Percentiles rank a stretch among this genome's conserved stretches.
phyloP scores from a whole-genome alignment of 1,140 invertebrate species.

The Lasioglossum baleicum region DNA sequence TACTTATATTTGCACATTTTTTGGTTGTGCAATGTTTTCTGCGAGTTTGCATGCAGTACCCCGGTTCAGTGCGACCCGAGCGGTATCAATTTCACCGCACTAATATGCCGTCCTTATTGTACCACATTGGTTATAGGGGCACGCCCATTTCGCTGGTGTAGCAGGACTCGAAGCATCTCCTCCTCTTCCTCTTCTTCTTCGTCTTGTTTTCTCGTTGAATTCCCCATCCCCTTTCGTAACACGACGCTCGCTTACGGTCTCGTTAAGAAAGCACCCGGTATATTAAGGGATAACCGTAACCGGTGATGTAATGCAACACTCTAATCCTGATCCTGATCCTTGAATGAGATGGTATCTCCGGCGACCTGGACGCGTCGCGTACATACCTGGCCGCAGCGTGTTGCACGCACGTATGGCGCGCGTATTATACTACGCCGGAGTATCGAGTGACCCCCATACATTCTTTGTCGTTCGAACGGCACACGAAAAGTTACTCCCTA shows the following conservation, averaged over 20 bases:
- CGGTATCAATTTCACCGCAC: background rate
- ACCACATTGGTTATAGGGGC: background rate
- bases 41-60: background rate
- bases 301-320: conserved; percentile 75
- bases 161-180: background rate
- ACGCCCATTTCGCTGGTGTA: background rate
- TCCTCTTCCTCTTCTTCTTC: background rate
- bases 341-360: conserved; percentile 73
- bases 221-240: conserved; percentile 57
- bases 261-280: conserved; percentile 74
- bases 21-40: background rate
- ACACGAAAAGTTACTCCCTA: conserved; percentile 24
- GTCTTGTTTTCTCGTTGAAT: conserved; percentile 26
- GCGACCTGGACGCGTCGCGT: conserved; percentile 64
- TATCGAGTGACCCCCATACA: conserved; percentile 58
- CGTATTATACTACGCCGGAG: conserved; percentile 47
- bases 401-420: conserved; percentile 29
- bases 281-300: conserved; percentile 75
- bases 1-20: too few relatives aligned
- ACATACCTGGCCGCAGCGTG: conserved; percentile 43
- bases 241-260: conserved; percentile 73
- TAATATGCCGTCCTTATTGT: conserved; percentile 1
- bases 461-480: conserved; percentile 56
- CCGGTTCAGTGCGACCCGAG: background rate
- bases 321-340: conserved; percentile 70